Percentiles rank a stretch among this genome's conserved stretches.
Conservation (phyloP, 1,140 invertebrate genomes). For the Araneus ventricosus region DNA sequence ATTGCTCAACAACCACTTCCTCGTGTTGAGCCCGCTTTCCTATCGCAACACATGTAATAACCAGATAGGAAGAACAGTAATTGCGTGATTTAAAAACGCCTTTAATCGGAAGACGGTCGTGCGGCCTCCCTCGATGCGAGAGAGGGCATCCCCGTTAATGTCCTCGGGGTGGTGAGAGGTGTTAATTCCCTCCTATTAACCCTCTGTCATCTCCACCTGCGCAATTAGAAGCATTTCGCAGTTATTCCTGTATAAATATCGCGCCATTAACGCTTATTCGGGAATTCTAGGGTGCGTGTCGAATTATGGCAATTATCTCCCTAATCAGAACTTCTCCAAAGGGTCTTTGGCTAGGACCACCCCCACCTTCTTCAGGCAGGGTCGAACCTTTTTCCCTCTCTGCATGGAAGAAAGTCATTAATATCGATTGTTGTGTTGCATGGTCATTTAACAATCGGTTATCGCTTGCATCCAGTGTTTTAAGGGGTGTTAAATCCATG, state of each 20-base stretch:
- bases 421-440: background rate
- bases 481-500: no score
- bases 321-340: background rate
- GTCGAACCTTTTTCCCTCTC: no score
- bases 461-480: background rate
- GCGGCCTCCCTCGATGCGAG: no score
- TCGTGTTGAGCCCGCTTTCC: background rate
- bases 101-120: background rate
- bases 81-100: constrained; percentile 3
- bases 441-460: background rate
- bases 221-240: background rate
- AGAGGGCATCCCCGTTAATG: background rate
- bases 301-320: constrained; percentile 38
- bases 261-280: constrained; percentile 21
- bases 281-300: background rate
- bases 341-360: background rate
- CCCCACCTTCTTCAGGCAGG: background rate
- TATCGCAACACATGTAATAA: background rate
- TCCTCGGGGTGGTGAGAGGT: background rate
- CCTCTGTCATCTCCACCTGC: constrained; percentile 31
- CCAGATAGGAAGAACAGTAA: background rate
- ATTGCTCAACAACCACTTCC: background rate
- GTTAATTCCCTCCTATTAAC: constrained; percentile 37
- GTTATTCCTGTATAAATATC: constrained; percentile 16
- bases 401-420: no score